Evolutionary conservation across 1,140 invertebrate genomes (phyloP), one percentile per base, ranked within the genome.

Genomic region (Liolophura sinensis): DNA sequence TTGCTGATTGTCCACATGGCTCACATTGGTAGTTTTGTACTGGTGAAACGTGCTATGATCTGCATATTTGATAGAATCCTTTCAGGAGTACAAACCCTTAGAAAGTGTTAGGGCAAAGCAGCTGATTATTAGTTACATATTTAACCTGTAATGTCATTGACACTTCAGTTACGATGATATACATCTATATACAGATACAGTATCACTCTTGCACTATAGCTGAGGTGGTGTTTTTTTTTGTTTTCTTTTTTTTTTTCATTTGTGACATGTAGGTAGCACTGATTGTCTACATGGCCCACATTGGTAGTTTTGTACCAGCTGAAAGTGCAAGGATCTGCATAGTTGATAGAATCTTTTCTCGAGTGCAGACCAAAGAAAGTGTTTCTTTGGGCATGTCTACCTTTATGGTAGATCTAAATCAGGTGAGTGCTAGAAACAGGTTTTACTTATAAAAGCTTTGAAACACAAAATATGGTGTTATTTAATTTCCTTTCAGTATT

Each of bases 231-330:
- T n/a, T n/a, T n/a, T n/a, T n/a, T n/a, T n/a, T n/a, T n/a, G n/a
- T n/a, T n/a, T n/a, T n/a, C n/a, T n/a, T n/a, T n/a, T n/a, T n/a
- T 25, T 3, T 64, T 59, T 64, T 24, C 22, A 9, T 22, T 22
- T 61, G 6, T 18, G 82, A 78, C 31, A 40, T 86, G 74, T 66
- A 89, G 87, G 85, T 90, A 14, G 91, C 90, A 1, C 75, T 93
- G 4, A 89, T 93, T 54, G 86, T 90, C 11, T 95, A 91, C 80
- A 87, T 97, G 87, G 91, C 93, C 9, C 93, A 96, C 78, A 89
- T 95, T 69, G 95, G 95, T 27, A 91, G 91, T 74, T 97, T 91
- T 84, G 91, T 97, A 9, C 94, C 95, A 1, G 95, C 94, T 0
- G 88, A 89, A 70, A 80, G 77, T 9, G 93, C 92, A 0, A 85